A percentile compares a stretch with the other conserved stretches of the same genome.
These are phyloP conservation scores for Yasuhikotakia modesta DNA, from an alignment of 2,797 vertebrate genomes.

Conservation along the genomic window DNA sequence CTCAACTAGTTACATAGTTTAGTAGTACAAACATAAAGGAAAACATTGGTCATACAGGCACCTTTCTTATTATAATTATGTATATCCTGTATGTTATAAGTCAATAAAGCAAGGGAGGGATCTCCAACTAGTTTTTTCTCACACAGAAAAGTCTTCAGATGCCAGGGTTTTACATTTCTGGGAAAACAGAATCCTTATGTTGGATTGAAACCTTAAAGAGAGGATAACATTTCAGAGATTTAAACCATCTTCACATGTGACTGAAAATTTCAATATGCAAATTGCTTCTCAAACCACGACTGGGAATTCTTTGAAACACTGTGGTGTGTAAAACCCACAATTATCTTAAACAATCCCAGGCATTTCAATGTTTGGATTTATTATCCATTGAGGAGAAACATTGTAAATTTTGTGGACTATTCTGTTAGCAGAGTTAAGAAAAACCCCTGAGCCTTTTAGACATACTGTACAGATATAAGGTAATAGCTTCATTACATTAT, in stretches of 20 bases:
- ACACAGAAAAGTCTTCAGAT: neutral
- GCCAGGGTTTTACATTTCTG: neutral
- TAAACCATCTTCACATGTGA: neutral
- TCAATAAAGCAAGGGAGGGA: neutral
- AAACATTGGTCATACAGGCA: neutral
- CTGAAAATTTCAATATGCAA: slow-evolving; percentile 13
- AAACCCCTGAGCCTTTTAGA: neutral
- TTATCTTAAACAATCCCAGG: neutral
- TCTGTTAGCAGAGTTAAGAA: neutral
- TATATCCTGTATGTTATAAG: slow-evolving; percentile 17
- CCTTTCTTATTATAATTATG: neutral
- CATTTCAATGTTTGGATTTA: neutral
- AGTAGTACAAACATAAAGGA: too few relatives aligned
- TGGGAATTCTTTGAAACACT: neutral
- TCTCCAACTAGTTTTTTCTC: neutral
- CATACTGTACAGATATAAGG: neutral
- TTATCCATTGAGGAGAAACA: slow-evolving; percentile 1
- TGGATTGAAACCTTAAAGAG: neutral
- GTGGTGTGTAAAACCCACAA: neutral
- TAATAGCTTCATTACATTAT: slow-evolving; percentile 13
- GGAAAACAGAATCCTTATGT: neutral
- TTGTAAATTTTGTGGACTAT: neutral
- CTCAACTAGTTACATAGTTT: too few relatives aligned
- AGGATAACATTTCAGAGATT: neutral
- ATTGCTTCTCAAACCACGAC: neutral